Percentiles rank a stretch among this genome's conserved stretches.
Conservation (phyloP, 2,888 invertebrate species). For the Eristalinus aeneus region DNA sequence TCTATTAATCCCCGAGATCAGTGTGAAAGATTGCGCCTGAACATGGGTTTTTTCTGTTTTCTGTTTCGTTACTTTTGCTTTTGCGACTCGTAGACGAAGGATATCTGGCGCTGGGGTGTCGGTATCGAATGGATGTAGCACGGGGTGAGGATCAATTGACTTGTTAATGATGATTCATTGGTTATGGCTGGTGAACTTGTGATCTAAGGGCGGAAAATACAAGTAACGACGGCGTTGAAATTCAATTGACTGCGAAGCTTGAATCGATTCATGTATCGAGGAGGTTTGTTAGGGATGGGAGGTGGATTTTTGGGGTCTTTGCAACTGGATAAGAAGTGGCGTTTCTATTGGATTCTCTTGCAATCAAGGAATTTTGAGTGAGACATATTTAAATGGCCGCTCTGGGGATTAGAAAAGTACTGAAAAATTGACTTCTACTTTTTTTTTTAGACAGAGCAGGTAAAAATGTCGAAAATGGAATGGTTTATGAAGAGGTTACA, state of each 20-base stretch:
- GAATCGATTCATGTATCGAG: conserved; percentile 52
- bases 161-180: conserved; percentile 67
- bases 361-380: too few relatives aligned
- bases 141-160: conserved; percentile 52
- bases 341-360: too few relatives aligned
- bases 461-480: not conserved
- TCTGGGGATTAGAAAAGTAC: too few relatives aligned
- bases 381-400: too few relatives aligned
- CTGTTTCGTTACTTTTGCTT: not conserved
- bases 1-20: conserved; percentile 56
- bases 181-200: conserved; percentile 47
- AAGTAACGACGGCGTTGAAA: conserved; percentile 6
- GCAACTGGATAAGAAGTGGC: not conserved
- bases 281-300: not conserved
- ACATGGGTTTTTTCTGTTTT: not conserved
- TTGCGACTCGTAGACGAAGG: not conserved
- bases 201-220: conserved; percentile 46
- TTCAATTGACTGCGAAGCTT: not conserved
- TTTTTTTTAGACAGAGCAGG: too few relatives aligned
- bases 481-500: not conserved
- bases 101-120: not conserved
- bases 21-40: conserved; percentile 16
- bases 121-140: conserved; percentile 17
- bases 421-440: too few relatives aligned
- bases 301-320: conserved; percentile 32